These are phyloP conservation scores for Python bivittatus DNA, from an alignment of 2,113 vertebrate species.

Conservation along the genomic window DNA sequence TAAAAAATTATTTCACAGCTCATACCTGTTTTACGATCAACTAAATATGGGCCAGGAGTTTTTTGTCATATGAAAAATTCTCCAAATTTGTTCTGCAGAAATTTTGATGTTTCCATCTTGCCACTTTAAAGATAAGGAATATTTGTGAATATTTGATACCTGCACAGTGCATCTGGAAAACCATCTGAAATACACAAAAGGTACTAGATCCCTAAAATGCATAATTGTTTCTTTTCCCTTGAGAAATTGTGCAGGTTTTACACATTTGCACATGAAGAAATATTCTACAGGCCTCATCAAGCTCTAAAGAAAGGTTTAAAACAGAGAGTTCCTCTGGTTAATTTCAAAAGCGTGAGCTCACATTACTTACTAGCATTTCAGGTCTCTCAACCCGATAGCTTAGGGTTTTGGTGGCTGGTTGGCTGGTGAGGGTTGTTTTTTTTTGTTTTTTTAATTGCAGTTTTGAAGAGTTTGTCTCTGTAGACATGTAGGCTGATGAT, in stretches of 20 bases:
- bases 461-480: slow-evolving; percentile 66
- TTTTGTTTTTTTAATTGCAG: slow-evolving; percentile 47
- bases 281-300: slow-evolving; percentile 46
- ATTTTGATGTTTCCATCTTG: not conserved
- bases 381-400: not conserved
- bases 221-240: not conserved
- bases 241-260: slow-evolving; percentile 8
- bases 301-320: slow-evolving; percentile 50
- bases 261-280: slow-evolving; percentile 28
- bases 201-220: not conserved
- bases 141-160: not conserved
- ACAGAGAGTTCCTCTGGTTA: slow-evolving; percentile 27
- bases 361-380: slow-evolving; percentile 55
- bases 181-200: not conserved
- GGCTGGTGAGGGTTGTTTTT: not conserved
- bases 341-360: slow-evolving; percentile 51
- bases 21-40: accelerated
- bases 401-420: slow-evolving; percentile 46
- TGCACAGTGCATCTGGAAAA: not conserved
- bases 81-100: not conserved
- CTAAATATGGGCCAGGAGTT: accelerated
- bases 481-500: slow-evolving; percentile 66
- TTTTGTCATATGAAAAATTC: accelerated
- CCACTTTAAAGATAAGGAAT: accelerated
- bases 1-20: not conserved